Conservation (phyloP, 2,888 invertebrate species). For the Drosophila helvetica region DNA sequence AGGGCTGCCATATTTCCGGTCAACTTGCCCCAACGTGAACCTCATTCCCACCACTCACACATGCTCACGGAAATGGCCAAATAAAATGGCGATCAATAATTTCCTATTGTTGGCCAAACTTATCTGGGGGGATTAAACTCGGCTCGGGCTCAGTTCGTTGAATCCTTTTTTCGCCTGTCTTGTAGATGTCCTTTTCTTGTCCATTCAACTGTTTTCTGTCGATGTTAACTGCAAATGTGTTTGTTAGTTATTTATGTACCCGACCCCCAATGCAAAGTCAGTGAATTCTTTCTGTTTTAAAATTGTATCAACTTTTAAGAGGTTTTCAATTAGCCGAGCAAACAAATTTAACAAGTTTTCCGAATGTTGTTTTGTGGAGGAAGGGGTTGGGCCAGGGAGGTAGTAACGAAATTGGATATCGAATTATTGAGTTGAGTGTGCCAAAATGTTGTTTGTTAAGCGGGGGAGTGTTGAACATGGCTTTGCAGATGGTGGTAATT, state of each 20-base stretch:
- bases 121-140: constrained; percentile 69
- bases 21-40: constrained; percentile 48
- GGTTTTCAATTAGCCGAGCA: constrained; percentile 55
- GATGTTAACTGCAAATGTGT: constrained; percentile 38
- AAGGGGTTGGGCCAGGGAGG: not conserved
- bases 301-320: constrained; percentile 46
- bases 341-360: constrained; percentile 47
- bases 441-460: constrained; percentile 17
- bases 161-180: constrained; percentile 43
- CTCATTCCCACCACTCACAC: constrained; percentile 9
- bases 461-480: constrained; percentile 5
- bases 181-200: constrained; percentile 46
- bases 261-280: constrained; percentile 4
- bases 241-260: constrained; percentile 54
- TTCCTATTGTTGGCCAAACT: constrained; percentile 56
- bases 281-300: constrained; percentile 33
- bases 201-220: constrained; percentile 36
- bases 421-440: constrained; percentile 25
- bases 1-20: constrained; percentile 50
- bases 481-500: constrained; percentile 1
- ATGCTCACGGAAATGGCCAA: constrained; percentile 62
- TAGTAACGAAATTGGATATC: constrained; percentile 38
- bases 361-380: constrained; percentile 10
- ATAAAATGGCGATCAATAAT: constrained; percentile 75
- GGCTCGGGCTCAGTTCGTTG: constrained; percentile 54